Evolutionary conservation across 2,113 vertebrate species (phyloP), one percentile per base, ranked within the genome.

Genomic region (Cyprinodon variegatus): DNA sequence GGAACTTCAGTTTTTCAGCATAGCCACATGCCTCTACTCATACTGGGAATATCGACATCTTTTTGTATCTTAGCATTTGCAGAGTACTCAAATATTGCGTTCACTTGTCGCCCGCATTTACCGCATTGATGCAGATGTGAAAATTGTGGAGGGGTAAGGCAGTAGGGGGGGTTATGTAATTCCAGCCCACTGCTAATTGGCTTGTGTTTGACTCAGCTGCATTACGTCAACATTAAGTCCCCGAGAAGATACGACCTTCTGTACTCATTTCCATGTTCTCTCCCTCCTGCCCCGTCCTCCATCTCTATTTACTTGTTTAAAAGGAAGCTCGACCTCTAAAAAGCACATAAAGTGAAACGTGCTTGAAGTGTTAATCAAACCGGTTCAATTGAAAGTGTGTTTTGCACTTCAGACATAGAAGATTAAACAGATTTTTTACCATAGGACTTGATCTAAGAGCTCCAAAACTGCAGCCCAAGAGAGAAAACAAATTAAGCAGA

Each of bases 191-290:
- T 61, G 80, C 81, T 81, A 83, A 87, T 64, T 72, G 89, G 79
- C 15, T 82, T 45, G 66, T 82, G 86, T 77, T 88, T 87, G 76
- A 84, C 79, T 89, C 84, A 81, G 82, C 68, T 75, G 71, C 65
- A 79, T 77, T 77, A 75, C 70, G 46, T 87, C 86, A 89, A 72
- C 36, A 41, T 74, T 20, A 60, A 79, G 43, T 79, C 76, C 59
- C 50, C 3, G 63, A 41, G 79, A 87, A 85, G 79, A 77, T 68
- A 77, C 76, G 65, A 68, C 77, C 68, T 37, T 68, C 60, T 60
- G 64, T 75, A 76, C 76, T 57, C 3, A 15, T 66, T 77, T 86
- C 46, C 73, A 61, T 41, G 41, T 50, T 60, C 53, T 62, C 37
- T 48, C 41, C 75, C n/a, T 60, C 39, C 80, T 53, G n/a, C 20